Evolutionary conservation across 2,888 invertebrate species (phyloP).

Genomic region (Leptothorax acervorum): DNA sequence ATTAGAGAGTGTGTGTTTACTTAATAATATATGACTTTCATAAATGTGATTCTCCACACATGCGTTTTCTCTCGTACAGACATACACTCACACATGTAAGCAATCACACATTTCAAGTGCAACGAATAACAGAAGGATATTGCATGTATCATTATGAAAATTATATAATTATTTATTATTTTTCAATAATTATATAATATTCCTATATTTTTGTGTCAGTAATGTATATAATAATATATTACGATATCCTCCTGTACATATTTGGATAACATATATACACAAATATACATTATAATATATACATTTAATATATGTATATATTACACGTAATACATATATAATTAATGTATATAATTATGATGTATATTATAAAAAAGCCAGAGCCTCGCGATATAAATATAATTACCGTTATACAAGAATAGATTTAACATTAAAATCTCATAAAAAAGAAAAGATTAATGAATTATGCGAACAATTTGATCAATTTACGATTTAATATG

Average conservation of each 20-base stretch:
- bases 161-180: too few species aligned
- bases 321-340: not conserved
- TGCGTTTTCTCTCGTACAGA: slow-evolving; percentile 56
- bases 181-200: slow-evolving; percentile 47
- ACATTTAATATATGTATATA: not conserved
- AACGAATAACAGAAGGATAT: slow-evolving; percentile 62
- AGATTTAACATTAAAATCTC: slow-evolving; percentile 38
- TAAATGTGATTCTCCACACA: slow-evolving; percentile 62
- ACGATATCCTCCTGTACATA: not conserved
- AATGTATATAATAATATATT: not conserved
- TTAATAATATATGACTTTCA: slow-evolving; percentile 63
- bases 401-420: slow-evolving; percentile 32
- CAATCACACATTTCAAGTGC: slow-evolving; percentile 54
- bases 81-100: slow-evolving; percentile 50
- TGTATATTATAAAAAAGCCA: not conserved
- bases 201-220: not conserved
- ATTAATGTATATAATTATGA: not conserved
- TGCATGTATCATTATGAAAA: slow-evolving; percentile 55
- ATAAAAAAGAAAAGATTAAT: not conserved
- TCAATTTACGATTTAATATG: slow-evolving; percentile 48
- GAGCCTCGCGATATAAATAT: slow-evolving; percentile 39
- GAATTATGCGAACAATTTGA: not conserved
- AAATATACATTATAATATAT: slow-evolving; percentile 53
- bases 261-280: not conserved
- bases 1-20: slow-evolving; percentile 45